Conservation (phyloP, 2,113 vertebrate genomes). For the Daboia siamensis region DNA sequence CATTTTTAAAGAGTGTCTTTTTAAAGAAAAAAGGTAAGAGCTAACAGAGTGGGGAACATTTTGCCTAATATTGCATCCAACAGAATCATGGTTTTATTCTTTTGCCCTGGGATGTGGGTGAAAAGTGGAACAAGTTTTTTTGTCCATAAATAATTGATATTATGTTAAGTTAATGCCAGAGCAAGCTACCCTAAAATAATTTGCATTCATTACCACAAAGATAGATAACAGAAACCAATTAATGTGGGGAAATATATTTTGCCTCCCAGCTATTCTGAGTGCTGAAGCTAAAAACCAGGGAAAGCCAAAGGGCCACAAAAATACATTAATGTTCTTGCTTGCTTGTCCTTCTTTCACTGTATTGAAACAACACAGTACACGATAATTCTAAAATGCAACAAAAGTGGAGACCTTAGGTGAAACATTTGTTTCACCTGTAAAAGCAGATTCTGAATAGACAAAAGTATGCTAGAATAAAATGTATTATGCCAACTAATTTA, state of each 20-base stretch:
- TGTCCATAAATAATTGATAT: background rate
- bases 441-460: background rate
- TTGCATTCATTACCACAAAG: background rate
- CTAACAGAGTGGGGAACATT: background rate
- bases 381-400: background rate
- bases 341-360: background rate
- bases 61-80: background rate
- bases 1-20: background rate
- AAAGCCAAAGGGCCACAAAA: background rate
- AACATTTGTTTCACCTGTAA: background rate
- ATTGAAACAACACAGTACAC: background rate
- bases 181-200: background rate
- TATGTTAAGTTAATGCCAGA: background rate
- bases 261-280: background rate
- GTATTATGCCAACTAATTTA: background rate
- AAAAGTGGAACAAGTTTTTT: background rate
- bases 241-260: background rate
- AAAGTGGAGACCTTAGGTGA: background rate
- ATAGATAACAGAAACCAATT: background rate
- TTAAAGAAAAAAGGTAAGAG: background rate
- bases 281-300: background rate
- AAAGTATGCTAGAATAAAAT: background rate
- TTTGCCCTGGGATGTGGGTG: background rate
- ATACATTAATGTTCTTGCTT: background rate
- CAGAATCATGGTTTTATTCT: background rate